A percentile compares a stretch with the other conserved stretches of the same genome.
These are phyloP conservation scores for Athripsodes cinereus DNA, from an alignment of 2,888 invertebrate genomes.

Conservation along the genomic window DNA sequence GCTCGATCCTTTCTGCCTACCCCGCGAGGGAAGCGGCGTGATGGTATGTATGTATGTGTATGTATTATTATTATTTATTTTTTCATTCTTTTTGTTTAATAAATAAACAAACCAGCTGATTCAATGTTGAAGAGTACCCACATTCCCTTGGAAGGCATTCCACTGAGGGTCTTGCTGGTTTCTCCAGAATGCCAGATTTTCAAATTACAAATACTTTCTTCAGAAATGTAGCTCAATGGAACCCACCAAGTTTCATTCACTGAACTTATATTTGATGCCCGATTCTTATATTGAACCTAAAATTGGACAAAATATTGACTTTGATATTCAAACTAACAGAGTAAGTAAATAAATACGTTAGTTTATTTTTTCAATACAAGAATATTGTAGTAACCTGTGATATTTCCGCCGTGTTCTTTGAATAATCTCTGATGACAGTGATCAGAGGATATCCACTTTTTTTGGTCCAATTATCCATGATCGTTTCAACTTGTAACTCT, in stretches of 20 bases:
- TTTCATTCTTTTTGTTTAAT: too few species aligned
- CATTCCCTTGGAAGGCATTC: conserved; percentile 7
- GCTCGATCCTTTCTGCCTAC: too few species aligned
- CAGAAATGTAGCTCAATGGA: conserved; percentile 51
- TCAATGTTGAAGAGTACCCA: conserved; percentile 73
- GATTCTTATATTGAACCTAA: conserved; percentile 6
- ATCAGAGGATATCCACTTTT: conserved; percentile 16
- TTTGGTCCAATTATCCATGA: conserved; percentile 22
- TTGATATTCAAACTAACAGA: too few species aligned
- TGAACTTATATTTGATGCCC: not conserved
- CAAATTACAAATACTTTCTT: conserved; percentile 16
- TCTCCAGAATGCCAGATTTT: conserved; percentile 5
- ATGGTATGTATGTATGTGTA: too few species aligned
- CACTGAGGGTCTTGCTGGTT: not conserved
- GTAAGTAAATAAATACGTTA: too few species aligned
- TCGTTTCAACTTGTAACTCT: conserved; percentile 12
- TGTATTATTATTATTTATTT: too few species aligned
- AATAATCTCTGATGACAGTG: conserved; percentile 15
- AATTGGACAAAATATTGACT: too few species aligned
- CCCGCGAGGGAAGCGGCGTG: too few species aligned
- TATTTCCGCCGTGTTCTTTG: conserved; percentile 5
- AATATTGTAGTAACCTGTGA: conserved; percentile 10
- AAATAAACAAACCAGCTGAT: conserved; percentile 55
- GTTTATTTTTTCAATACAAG: too few species aligned
- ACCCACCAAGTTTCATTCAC: conserved; percentile 50